phyloP scores from a whole-genome alignment of 2,113 vertebrate species.

The Formicarius rufipectus region DNA sequence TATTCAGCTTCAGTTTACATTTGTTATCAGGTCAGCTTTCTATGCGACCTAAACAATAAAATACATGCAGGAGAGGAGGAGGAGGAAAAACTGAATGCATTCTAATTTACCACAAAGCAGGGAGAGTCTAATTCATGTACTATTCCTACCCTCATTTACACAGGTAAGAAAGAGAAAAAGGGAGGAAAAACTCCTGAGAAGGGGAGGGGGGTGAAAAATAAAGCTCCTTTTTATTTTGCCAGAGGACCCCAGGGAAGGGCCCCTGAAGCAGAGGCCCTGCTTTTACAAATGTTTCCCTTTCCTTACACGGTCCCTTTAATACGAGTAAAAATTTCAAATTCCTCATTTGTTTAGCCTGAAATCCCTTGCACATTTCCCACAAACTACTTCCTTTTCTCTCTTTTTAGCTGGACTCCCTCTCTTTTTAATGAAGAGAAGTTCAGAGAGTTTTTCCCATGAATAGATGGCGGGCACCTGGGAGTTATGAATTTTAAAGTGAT shows the following conservation, averaged over 20 bases:
- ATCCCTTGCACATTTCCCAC: conserved; percentile 86
- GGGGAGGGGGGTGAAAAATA: background rate
- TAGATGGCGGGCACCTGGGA: conserved; percentile 86
- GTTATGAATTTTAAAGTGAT: conserved; percentile 92
- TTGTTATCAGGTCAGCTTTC: conserved; percentile 18
- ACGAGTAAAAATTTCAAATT: conserved; percentile 80
- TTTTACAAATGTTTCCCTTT: conserved; percentile 72
- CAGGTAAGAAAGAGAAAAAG: conserved; percentile 55
- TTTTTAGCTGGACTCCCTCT: conserved; percentile 77
- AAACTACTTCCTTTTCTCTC: conserved; percentile 86
- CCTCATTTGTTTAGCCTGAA: conserved; percentile 86
- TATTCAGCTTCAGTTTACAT: conserved; percentile 1
- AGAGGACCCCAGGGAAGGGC: conserved; percentile 59
- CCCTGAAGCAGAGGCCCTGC: conserved; percentile 46
- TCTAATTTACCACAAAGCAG: conserved; percentile 10
- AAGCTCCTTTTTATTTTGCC: conserved; percentile 33
- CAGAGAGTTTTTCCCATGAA: conserved; percentile 85
- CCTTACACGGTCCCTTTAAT: conserved; percentile 71
- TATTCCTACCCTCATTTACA: conserved; percentile 10
- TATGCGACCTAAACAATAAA: conserved; percentile 10
- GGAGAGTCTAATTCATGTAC: conserved; percentile 4
- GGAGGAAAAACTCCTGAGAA: background rate
- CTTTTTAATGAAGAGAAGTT: conserved; percentile 86
- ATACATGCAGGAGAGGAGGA: background rate
- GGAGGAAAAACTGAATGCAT: background rate